Evolutionary conservation across 2,113 vertebrate species (phyloP).

Genomic region (Phylloscopus trochiloides): DNA sequence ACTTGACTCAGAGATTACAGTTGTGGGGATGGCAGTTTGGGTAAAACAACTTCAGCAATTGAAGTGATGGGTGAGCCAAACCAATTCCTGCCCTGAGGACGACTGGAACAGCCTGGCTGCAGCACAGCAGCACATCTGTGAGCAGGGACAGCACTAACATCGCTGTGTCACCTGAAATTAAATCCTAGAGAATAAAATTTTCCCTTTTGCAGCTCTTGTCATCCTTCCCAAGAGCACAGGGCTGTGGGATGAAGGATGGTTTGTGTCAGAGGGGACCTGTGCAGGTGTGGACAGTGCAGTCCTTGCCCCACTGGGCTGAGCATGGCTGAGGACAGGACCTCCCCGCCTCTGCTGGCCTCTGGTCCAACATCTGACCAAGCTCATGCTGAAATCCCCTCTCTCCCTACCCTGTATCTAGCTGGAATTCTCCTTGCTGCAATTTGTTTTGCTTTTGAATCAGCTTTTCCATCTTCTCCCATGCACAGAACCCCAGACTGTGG

Average conservation of each 20-base stretch:
- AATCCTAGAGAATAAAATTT: neutral
- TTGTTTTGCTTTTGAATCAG: neutral
- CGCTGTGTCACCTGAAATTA: neutral
- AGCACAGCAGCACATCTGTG: neutral
- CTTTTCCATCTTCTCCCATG: neutral
- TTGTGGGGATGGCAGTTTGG: neutral
- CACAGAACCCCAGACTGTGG: neutral
- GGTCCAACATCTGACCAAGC: rapidly evolving
- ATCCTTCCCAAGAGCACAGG: neutral
- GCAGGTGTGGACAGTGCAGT: neutral
- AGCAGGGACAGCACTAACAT: neutral
- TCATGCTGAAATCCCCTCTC: neutral
- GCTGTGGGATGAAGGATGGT: neutral
- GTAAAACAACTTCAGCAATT: neutral
- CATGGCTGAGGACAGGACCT: neutral
- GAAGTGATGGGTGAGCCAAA: neutral
- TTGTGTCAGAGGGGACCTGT: neutral
- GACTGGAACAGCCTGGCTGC: neutral
- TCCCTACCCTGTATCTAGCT: rapidly evolving
- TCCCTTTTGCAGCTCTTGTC: neutral
- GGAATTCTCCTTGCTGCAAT: neutral
- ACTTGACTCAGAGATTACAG: neutral
- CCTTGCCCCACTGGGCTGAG: neutral
- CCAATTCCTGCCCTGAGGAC: rapidly evolving
- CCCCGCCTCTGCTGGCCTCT: neutral